Conservation (phyloP, 2,113 vertebrate genomes). For the Otis tarda region DNA sequence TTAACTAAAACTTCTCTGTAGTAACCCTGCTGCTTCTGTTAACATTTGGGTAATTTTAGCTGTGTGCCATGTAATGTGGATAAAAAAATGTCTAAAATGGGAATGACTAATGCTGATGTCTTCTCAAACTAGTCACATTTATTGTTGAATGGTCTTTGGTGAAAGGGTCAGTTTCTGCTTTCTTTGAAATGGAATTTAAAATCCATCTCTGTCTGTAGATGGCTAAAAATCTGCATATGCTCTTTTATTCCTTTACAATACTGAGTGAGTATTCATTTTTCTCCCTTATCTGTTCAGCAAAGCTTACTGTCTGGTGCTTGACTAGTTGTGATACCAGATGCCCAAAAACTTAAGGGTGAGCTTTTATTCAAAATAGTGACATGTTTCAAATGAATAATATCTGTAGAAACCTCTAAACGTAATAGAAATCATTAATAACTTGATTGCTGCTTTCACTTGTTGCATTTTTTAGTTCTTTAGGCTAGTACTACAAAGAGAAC, state of each 20-base stretch:
- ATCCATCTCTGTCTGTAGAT: background rate
- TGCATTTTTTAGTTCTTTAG: background rate
- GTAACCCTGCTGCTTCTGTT: slow-evolving; percentile 72
- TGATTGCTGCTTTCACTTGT: background rate
- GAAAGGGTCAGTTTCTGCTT: background rate
- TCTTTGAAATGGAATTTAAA: background rate
- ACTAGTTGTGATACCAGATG: background rate
- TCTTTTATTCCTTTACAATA: background rate
- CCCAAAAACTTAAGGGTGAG: background rate
- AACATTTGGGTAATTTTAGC: background rate
- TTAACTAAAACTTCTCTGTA: slow-evolving; percentile 77
- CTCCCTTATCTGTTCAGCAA: background rate
- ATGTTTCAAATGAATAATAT: background rate
- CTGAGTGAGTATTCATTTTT: background rate
- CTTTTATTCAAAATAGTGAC: background rate
- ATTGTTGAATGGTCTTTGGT: background rate
- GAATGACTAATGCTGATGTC: background rate
- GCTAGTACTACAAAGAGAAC: background rate
- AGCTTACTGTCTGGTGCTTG: background rate
- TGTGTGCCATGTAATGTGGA: background rate
- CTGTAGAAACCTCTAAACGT: background rate
- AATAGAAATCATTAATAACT: background rate
- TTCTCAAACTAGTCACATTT: background rate
- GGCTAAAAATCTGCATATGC: background rate
- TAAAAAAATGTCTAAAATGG: background rate